Conservation (phyloP, 2,797 vertebrate genomes). For the Tapera naevia region DNA sequence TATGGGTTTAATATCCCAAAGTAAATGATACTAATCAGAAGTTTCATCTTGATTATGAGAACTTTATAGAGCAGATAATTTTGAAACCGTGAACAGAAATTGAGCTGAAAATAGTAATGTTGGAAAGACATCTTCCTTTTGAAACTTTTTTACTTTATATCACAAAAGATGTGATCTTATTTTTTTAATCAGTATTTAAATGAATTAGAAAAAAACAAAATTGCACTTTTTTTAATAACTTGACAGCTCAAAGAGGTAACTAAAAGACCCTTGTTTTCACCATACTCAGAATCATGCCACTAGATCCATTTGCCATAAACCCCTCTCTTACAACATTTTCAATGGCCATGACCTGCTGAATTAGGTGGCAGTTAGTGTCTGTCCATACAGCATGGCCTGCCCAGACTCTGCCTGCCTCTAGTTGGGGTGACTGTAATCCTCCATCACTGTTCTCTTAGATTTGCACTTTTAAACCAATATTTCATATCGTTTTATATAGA, state of each 20-base stretch:
- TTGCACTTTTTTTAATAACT: background rate
- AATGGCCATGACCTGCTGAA: background rate
- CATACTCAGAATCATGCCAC: background rate
- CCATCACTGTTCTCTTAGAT: too few relatives aligned
- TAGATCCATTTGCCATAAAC: background rate
- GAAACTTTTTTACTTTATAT: background rate
- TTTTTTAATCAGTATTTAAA: background rate
- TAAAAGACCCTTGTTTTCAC: background rate
- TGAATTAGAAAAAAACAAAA: background rate
- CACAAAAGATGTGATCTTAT: background rate
- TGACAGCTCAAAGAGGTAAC: background rate
- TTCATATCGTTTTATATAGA: background rate
- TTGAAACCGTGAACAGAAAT: background rate
- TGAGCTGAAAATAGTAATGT: background rate
- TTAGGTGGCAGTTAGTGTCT: background rate
- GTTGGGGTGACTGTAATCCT: background rate
- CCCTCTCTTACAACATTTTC: background rate
- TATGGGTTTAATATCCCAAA: background rate
- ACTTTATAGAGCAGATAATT: background rate
- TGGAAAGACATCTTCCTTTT: background rate
- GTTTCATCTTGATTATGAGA: background rate
- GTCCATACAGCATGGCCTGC: background rate
- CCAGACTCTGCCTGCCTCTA: background rate
- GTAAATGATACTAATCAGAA: slow-evolving; percentile 19
- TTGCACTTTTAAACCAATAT: background rate